phyloP scores from a whole-genome alignment of 2,113 vertebrate genomes.

The Corvus cornix region DNA sequence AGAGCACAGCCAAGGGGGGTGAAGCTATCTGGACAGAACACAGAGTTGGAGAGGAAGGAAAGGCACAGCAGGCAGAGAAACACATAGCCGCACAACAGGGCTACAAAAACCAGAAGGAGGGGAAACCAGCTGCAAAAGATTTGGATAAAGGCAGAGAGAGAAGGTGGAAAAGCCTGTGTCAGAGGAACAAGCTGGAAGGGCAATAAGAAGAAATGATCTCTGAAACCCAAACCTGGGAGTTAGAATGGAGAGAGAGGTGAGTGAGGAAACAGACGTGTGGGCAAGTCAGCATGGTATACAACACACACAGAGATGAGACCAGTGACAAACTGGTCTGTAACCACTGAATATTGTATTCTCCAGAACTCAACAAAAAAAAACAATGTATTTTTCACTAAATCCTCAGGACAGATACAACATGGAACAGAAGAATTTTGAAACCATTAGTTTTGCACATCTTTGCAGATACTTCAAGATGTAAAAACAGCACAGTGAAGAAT shows the following conservation, averaged over 20 bases:
- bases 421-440: neutral
- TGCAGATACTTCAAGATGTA: neutral
- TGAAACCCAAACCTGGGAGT: neutral
- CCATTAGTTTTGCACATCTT: neutral
- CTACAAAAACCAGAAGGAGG: neutral
- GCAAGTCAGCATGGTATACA: neutral
- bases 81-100: accelerated
- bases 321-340: neutral
- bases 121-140: neutral
- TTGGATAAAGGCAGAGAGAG: neutral
- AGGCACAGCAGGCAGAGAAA: neutral
- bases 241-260: neutral
- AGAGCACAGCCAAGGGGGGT: neutral
- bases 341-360: neutral
- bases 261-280: neutral
- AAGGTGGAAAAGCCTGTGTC: neutral
- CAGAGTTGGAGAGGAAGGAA: accelerated
- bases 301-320: neutral
- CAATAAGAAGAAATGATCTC: neutral
- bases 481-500: neutral
- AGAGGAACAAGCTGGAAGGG: neutral
- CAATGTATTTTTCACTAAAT: neutral
- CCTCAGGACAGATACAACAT: neutral
- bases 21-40: neutral
- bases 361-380: neutral